Conservation (phyloP, 2,113 vertebrate genomes). For the Ammodytes dubius region DNA sequence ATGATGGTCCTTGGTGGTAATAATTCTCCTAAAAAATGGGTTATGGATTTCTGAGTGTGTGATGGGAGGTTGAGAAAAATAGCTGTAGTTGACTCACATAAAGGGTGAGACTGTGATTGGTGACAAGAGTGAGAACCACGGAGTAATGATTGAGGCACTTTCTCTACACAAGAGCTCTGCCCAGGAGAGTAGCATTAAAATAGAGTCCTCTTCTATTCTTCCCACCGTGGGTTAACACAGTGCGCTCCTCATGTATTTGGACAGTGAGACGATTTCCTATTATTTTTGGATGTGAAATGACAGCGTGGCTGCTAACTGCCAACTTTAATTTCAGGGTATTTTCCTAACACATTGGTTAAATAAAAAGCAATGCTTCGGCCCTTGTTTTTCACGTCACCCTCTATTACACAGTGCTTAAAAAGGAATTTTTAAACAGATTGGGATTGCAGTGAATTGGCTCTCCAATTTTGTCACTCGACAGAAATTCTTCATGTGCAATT, state of each 20-base stretch:
- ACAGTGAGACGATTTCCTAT: constrained; percentile 60
- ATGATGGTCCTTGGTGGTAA: neutral
- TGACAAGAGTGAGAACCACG: constrained; percentile 14
- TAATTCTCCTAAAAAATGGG: neutral
- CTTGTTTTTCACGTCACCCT: constrained; percentile 19
- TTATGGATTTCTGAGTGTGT: neutral
- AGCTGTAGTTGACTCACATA: constrained; percentile 6
- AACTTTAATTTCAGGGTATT: constrained; percentile 56
- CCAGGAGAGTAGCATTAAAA: constrained; percentile 39
- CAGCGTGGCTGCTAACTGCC: constrained; percentile 25
- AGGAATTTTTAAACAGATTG: constrained; percentile 11
- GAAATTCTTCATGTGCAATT: constrained; percentile 35
- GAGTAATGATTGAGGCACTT: constrained; percentile 36
- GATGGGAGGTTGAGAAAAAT: constrained; percentile 8
- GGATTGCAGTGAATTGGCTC: constrained; percentile 13
- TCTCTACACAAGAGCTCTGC: constrained; percentile 27
- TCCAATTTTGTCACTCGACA: constrained; percentile 8
- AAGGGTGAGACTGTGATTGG: neutral
- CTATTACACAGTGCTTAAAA: constrained; percentile 32
- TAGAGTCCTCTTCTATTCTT: neutral
- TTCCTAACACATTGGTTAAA: constrained; percentile 19
- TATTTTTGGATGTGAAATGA: constrained; percentile 61
- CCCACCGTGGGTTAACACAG: constrained; percentile 27
- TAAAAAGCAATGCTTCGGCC: constrained; percentile 29
- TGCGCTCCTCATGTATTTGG: constrained; percentile 56